Percentiles rank a stretch among this genome's conserved stretches.
phyloP scores from a whole-genome alignment of 2,113 vertebrate species.

The Megaleporinus macrocephalus region DNA sequence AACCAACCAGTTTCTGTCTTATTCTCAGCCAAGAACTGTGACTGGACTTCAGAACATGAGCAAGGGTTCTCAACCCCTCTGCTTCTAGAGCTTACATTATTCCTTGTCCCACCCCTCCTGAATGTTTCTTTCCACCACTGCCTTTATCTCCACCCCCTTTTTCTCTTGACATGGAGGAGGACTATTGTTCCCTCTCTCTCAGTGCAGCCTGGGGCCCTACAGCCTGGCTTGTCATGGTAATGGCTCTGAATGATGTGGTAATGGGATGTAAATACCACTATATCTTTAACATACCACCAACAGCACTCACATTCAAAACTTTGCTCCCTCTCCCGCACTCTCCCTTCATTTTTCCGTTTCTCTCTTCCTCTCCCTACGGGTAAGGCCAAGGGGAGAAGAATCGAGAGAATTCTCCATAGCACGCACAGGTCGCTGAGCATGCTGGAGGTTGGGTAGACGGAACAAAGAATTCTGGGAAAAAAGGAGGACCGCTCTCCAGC shows the following conservation, averaged over 20 bases:
- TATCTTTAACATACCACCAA: slow-evolving; percentile 60
- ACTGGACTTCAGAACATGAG: background rate
- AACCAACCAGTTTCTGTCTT: background rate
- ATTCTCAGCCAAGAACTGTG: background rate
- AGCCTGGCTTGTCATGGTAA: slow-evolving; percentile 63
- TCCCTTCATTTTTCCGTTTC: slow-evolving; percentile 29
- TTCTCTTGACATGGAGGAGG: slow-evolving; percentile 46
- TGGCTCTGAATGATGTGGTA: slow-evolving; percentile 62
- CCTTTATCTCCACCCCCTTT: slow-evolving; percentile 40
- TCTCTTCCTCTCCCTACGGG: slow-evolving; percentile 13
- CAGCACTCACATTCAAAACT: slow-evolving; percentile 54
- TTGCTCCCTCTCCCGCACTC: slow-evolving; percentile 24
- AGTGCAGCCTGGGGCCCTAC: slow-evolving; percentile 47
- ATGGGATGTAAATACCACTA: slow-evolving; percentile 64
- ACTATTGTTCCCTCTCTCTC: slow-evolving; percentile 55
- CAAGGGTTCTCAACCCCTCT: slow-evolving; percentile 23
- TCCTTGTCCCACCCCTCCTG: slow-evolving; percentile 21
- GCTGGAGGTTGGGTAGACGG: slow-evolving; percentile 11
- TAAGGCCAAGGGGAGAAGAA: slow-evolving; percentile 23
- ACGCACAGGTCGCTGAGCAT: slow-evolving; percentile 31
- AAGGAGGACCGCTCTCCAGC: background rate
- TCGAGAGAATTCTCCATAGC: slow-evolving; percentile 27
- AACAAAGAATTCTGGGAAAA: slow-evolving; percentile 32
- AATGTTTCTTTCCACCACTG: slow-evolving; percentile 21
- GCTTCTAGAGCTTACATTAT: background rate